Evolutionary conservation across 2,888 invertebrate species (phyloP), one percentile per base, ranked within the genome.

Genomic region (Isotomurus palustris): DNA sequence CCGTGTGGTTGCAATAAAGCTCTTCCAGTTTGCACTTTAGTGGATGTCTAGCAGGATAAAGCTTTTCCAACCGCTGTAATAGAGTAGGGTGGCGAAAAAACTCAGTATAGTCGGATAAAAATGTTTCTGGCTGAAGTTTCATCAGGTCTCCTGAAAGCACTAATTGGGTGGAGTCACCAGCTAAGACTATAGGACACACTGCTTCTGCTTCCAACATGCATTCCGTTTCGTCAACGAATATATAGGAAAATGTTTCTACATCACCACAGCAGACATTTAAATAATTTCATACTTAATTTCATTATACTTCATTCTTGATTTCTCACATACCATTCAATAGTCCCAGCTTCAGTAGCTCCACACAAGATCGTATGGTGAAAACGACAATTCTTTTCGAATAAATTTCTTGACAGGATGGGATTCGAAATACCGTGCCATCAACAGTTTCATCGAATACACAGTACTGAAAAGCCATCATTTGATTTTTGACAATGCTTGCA

Each of bases 171-270:
- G 79, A 78, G 47, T 81, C 80, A 60, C 82, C 84, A 3, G 88
- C 88, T 58, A 90, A 73, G 0, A 86, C 83, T 51, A 91, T 73
- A 0, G 90, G 88, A 76, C 87, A 86, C n/a, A 90, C 81, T 0
- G 86, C 86, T 75, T 90, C 90, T 75, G 86, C 86, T 75, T 91
- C 91, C 77, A 88, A 83, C 0, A 88, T 87, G 74, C 90, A 89
- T 0, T 89, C 89, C 0, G 90, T 89, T 77, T 91, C 91, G 74
- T 91, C 91, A 53, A 91, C 78, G 58, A 91, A 80, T 62, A 91
- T 87, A 75, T 90, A 90, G 0, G 86, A 87, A 72, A 89, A 86
- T 68, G 80, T 80, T 40, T 81, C 80, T 80, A 70, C 10, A 24
- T 22, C 44, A 40, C 19, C 10, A 40, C 17, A 14, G 10, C 8